Evolutionary conservation across 2,888 invertebrate genomes (phyloP).

Genomic region (Reticulitermes lucifugus): DNA sequence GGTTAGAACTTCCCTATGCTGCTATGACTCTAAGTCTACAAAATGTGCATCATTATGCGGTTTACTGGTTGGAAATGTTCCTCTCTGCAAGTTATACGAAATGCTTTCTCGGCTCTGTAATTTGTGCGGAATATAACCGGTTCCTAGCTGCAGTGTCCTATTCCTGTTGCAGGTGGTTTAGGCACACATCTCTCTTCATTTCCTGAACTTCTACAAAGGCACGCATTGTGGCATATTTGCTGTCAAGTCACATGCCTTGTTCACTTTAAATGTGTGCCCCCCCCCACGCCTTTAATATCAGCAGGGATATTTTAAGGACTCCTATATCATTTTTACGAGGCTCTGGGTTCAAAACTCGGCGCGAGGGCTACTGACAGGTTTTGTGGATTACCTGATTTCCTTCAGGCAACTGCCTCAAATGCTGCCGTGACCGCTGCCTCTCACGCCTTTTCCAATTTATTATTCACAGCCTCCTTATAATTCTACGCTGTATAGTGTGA

Average conservation of each 20-base stretch:
- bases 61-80: slow-evolving; percentile 20
- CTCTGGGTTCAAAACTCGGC: no score
- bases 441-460: no score
- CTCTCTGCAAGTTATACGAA: background rate
- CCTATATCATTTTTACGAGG: no score
- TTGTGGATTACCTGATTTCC: no score
- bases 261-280: background rate
- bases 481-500: no score
- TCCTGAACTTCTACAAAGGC: no score
- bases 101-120: background rate
- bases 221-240: background rate
- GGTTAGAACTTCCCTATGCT: background rate
- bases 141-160: background rate
- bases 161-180: background rate
- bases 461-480: no score
- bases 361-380: no score
- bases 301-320: no score
- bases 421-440: no score
- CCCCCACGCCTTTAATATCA: no score
- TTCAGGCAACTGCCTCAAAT: no score
- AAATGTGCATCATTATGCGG: slow-evolving; percentile 25
- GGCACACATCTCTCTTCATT: background rate
- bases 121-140: slow-evolving; percentile 10
- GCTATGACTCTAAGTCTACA: background rate
- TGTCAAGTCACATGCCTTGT: background rate